Evolutionary conservation across 2,797 vertebrate species (phyloP).

Genomic region (Selene dorsalis): DNA sequence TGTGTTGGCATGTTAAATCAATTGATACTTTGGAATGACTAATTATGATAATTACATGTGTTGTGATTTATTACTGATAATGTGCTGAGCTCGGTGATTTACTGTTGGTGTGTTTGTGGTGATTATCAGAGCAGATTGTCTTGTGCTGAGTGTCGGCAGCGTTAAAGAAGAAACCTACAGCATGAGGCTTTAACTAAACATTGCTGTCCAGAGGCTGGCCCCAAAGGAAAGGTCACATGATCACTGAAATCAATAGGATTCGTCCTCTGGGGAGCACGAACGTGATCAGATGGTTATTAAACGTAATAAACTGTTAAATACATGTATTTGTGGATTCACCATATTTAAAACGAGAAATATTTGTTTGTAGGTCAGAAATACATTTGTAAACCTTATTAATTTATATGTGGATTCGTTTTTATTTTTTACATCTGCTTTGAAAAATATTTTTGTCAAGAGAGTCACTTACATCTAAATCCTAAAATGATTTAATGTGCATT

Average conservation of each 20-base stretch:
- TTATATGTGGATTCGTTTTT: no score
- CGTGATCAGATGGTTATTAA: no score
- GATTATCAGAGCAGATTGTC: constrained; percentile 22
- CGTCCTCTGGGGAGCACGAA: neutral
- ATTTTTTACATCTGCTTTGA: no score
- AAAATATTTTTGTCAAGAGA: no score
- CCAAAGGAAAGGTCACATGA: neutral
- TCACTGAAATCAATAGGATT: neutral
- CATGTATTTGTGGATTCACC: no score
- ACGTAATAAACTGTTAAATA: no score
- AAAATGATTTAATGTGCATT: no score
- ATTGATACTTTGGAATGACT: constrained; percentile 44
- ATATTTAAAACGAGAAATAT: no score
- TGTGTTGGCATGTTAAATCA: constrained; percentile 31
- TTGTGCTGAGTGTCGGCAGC: neutral
- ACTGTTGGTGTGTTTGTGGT: constrained; percentile 28
- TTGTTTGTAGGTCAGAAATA: no score
- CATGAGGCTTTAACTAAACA: neutral
- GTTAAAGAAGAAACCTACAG: neutral
- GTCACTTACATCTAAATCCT: no score
- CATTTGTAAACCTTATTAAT: no score
- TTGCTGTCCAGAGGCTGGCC: no score
- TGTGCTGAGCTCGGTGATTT: constrained; percentile 31
- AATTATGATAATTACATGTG: constrained; percentile 49
- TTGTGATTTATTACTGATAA: constrained; percentile 51